phyloP scores from a whole-genome alignment of 2,113 vertebrate species.

The Pangasianodon gigas region DNA sequence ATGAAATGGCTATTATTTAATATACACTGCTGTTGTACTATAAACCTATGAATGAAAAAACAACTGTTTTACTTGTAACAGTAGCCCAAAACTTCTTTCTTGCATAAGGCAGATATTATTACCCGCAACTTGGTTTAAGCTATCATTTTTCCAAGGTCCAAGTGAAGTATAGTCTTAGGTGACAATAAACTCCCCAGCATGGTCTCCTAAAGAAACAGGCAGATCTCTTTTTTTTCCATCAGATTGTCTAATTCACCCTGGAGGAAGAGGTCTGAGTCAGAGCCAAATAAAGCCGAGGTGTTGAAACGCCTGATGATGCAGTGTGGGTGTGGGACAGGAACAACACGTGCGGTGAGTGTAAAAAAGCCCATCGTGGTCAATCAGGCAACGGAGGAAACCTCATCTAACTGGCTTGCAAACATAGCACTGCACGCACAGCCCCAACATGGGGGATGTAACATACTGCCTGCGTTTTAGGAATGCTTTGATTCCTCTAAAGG shows the following conservation, averaged over 20 bases:
- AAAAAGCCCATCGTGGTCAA: slow-evolving; percentile 73
- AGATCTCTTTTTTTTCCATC: slow-evolving; percentile 53
- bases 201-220: slow-evolving; percentile 49
- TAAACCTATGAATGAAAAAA: not conserved
- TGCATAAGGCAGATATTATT: slow-evolving; percentile 25
- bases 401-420: slow-evolving; percentile 64
- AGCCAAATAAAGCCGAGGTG: slow-evolving; percentile 56
- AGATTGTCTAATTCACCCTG: slow-evolving; percentile 56
- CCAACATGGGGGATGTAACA: slow-evolving; percentile 72
- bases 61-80: not conserved
- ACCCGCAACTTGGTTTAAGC: slow-evolving; percentile 35
- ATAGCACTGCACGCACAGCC: slow-evolving; percentile 57
- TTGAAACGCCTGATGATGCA: slow-evolving; percentile 66
- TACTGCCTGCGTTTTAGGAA: slow-evolving; percentile 76
- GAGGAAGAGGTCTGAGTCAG: slow-evolving; percentile 40
- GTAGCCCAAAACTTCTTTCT: slow-evolving; percentile 13
- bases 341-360: slow-evolving; percentile 70
- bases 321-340: slow-evolving; percentile 57
- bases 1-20: not conserved
- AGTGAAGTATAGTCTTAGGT: slow-evolving; percentile 46
- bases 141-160: slow-evolving; percentile 23
- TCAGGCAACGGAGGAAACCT: slow-evolving; percentile 71
- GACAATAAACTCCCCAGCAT: slow-evolving; percentile 57
- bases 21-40: not conserved
- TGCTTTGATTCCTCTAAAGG: slow-evolving; percentile 73